Evolutionary conservation across 2,888 invertebrate genomes (phyloP), one percentile per base, ranked within the genome.

Genomic region (Axea sp.): DNA sequence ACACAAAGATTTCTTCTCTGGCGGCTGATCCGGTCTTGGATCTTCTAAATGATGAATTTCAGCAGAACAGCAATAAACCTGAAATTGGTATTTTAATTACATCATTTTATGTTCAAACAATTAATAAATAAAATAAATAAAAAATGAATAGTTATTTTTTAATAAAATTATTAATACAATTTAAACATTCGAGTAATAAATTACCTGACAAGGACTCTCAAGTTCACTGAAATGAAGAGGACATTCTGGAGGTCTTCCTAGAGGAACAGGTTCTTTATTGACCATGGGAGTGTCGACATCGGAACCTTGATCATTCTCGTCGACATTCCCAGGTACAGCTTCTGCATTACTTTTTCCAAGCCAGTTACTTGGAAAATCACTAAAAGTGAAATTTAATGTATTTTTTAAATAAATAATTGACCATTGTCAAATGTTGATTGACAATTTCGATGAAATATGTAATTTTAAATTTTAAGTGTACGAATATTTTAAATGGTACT

Each of bases 11-110:
- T 86, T 86, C 43, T 86, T 86, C 45, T 86, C 86, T 1, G 84
- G 82, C 1, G 84, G 85, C 73, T 84, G 85, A 49, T 83, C 82
- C 4, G 80, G 79, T 55, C 81, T 83, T 5, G 83, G 80, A 22
- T 86, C 85, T 69, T 87, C 86, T 8, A 87, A 74, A n/a, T 83
- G 85, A 69, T 83, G 84, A 73, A 84, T 83, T 19, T 86, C 87
- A 15, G 83, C 75, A 1, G 83, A 76, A 43, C 87, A 87, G 62
- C 87, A 87, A 51, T 82, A 85, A 7, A 84, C 49, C 86, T 86
- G 17, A 2, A 53, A 55, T 11, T 15, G n/a, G n/a, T n/a, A n/a
- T n/a, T n/a, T n/a, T n/a, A n/a, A n/a, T n/a, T n/a, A n/a, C n/a
- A n/a, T n/a, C n/a, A n/a, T n/a, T n/a, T n/a, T n/a, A n/a, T n/a